These are phyloP conservation scores for Tokudaia tokunoshimensis DNA, from an alignment of 2,797 vertebrate genomes.

Conservation along the genomic window DNA sequence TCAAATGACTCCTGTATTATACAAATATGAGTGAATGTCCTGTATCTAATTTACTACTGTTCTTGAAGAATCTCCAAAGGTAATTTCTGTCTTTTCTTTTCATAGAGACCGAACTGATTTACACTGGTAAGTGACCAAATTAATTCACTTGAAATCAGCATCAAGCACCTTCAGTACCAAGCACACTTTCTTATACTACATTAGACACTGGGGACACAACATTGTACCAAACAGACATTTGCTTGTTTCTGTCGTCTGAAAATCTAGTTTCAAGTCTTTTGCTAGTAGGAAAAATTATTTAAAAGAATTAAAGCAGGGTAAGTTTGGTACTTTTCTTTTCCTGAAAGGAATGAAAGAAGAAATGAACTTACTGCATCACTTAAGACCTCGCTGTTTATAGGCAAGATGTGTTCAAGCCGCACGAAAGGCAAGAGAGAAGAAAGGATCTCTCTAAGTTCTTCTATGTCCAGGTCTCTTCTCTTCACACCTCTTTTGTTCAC, in stretches of 20 bases:
- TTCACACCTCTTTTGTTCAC: slow-evolving; percentile 99
- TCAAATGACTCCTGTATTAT: background rate
- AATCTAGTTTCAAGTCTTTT: background rate
- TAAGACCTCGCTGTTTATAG: slow-evolving; percentile 94
- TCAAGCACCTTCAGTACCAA: background rate
- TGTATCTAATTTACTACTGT: slow-evolving; percentile 20
- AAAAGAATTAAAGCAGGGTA: background rate
- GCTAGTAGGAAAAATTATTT: slow-evolving; percentile 17
- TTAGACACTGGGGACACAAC: background rate
- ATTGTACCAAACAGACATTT: background rate
- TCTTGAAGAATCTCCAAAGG: slow-evolving; percentile 48
- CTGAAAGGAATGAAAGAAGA: slow-evolving; percentile 47
- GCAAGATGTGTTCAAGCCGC: slow-evolving; percentile 97
- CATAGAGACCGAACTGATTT: slow-evolving; percentile 28
- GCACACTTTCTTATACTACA: background rate
- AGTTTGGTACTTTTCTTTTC: slow-evolving; percentile 34
- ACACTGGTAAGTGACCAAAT: slow-evolving; percentile 23
- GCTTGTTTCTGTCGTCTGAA: background rate
- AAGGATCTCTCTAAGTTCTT: slow-evolving; percentile 97
- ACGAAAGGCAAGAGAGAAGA: slow-evolving; percentile 96
- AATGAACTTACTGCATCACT: slow-evolving; percentile 92
- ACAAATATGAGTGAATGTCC: background rate
- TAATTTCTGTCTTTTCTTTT: slow-evolving; percentile 43
- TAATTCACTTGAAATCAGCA: background rate
- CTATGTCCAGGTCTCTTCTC: slow-evolving; percentile 96